Evolutionary conservation across 2,888 invertebrate genomes (phyloP).

Genomic region (Dilophus febrilis): DNA sequence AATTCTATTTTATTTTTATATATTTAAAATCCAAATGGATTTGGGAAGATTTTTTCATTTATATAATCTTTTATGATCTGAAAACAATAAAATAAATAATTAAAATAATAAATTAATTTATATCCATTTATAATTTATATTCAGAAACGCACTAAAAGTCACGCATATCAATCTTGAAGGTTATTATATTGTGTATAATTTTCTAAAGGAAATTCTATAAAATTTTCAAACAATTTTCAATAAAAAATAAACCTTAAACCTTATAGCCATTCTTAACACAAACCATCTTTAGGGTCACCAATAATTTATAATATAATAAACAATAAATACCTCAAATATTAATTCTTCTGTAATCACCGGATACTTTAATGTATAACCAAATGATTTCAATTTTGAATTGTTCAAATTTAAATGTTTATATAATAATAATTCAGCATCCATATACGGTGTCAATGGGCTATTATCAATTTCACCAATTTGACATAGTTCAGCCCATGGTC

Average conservation of each 20-base stretch:
- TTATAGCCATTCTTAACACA: no score
- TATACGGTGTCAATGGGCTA: constrained; percentile 77
- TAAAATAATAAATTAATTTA: constrained; percentile 3
- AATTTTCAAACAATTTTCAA: no score
- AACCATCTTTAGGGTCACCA: no score
- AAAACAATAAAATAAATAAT: constrained; percentile 14
- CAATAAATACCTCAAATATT: constrained; percentile 39
- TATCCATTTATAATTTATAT: no score
- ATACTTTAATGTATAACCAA: constrained; percentile 41
- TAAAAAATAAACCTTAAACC: no score
- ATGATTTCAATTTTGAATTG: constrained; percentile 42
- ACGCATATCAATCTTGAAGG: no score
- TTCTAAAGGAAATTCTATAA: no score
- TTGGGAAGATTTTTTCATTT: constrained; percentile 67
- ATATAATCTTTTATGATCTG: constrained; percentile 68
- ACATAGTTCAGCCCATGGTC: constrained; percentile 82
- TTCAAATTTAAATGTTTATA: constrained; percentile 65
- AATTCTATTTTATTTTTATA: no score
- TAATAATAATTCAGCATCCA: constrained; percentile 65
- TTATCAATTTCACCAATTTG: constrained; percentile 54
- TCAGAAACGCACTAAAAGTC: no score
- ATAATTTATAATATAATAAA: background rate
- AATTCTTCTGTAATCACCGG: constrained; percentile 44
- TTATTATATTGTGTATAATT: no score
- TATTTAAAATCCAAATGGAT: constrained; percentile 31